These are phyloP conservation scores for Semicossyphus pulcher DNA, from an alignment of 2,113 vertebrate genomes.

Conservation along the genomic window DNA sequence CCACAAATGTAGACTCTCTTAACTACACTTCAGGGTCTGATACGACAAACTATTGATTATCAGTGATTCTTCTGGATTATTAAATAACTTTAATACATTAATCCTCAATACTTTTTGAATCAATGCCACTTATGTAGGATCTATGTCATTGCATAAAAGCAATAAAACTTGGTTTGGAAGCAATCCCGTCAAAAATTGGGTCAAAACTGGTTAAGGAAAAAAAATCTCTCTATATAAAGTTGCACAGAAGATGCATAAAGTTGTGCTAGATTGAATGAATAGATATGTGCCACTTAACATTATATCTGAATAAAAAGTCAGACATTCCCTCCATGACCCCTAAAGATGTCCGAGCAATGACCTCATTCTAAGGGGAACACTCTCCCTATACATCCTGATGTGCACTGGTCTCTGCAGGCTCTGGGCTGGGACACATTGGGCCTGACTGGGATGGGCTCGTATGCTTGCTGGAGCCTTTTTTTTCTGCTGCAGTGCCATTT, in stretches of 20 bases:
- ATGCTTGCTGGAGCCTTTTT: conserved; percentile 40
- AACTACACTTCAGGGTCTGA: too few species aligned
- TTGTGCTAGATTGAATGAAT: too few species aligned
- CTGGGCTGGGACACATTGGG: conserved; percentile 22
- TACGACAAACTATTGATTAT: too few species aligned
- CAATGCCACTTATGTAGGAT: not conserved
- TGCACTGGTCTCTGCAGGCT: conserved; percentile 10
- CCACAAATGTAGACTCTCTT: too few species aligned
- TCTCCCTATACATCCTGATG: not conserved
- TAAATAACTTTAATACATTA: not conserved
- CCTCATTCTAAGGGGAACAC: not conserved
- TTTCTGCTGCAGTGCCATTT: conserved; percentile 79
- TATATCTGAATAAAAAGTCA: conserved; percentile 11
- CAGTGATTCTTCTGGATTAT: too few species aligned
- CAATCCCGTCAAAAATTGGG: too few species aligned
- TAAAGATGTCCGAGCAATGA: not conserved
- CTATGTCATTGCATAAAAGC: too few species aligned
- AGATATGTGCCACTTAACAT: conserved; percentile 2
- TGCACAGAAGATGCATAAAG: too few species aligned
- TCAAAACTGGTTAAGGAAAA: too few species aligned
- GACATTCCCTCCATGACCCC: not conserved
- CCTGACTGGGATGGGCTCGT: conserved; percentile 54
- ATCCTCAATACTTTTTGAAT: not conserved
- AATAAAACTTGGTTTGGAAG: too few species aligned
- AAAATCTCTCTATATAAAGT: too few species aligned